phyloP scores from a whole-genome alignment of 2,888 invertebrate genomes.

The Latrodectus elegans region DNA sequence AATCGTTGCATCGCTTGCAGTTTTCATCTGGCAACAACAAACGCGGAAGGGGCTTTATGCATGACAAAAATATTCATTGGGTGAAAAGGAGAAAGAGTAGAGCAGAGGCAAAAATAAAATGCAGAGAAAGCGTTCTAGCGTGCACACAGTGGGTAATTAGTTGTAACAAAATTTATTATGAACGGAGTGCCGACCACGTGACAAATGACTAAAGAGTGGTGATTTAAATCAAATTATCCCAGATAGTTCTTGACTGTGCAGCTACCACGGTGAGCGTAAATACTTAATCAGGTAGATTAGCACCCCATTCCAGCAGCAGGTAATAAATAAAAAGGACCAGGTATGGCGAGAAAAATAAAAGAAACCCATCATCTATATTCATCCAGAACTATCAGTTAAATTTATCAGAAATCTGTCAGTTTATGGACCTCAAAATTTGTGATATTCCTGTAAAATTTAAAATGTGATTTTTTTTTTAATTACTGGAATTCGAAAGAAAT shows the following conservation, averaged over 20 bases:
- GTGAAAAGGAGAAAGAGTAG: not conserved
- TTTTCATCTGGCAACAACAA: not conserved
- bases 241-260: slow-evolving; percentile 2
- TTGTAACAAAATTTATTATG: slow-evolving; percentile 34
- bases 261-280: too few species aligned
- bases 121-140: slow-evolving; percentile 8
- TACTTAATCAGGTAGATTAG: too few species aligned
- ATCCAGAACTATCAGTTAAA: too few species aligned
- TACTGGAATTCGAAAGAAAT: too few species aligned
- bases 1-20: not conserved
- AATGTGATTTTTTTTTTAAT: too few species aligned
- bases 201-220: slow-evolving; percentile 36
- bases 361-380: too few species aligned
- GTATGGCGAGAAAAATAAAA: too few species aligned
- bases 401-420: too few species aligned
- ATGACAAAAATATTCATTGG: slow-evolving; percentile 6
- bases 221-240: slow-evolving; percentile 32
- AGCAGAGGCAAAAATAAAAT: not conserved
- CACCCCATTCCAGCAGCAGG: too few species aligned
- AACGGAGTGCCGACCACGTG: not conserved
- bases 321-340: too few species aligned
- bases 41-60: not conserved
- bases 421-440: too few species aligned
- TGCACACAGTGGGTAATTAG: slow-evolving; percentile 20
- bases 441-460: too few species aligned